phyloP scores from a whole-genome alignment of 2,797 vertebrate genomes.

The Fratercula arctica region DNA sequence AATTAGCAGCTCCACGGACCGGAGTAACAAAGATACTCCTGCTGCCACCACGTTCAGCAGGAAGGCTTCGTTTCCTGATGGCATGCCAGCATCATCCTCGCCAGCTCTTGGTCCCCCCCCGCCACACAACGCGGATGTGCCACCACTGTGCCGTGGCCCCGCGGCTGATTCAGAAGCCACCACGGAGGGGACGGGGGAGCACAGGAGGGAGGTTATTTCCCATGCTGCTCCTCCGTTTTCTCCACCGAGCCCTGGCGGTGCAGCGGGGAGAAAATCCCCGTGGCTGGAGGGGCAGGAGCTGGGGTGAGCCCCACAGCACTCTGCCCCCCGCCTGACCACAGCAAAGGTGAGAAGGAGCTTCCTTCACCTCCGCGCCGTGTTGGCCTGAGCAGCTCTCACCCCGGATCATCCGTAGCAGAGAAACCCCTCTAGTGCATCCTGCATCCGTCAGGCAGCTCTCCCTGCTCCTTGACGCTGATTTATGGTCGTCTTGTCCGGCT shows the following conservation, averaged over 20 bases:
- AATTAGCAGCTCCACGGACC: not conserved
- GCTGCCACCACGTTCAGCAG: not conserved
- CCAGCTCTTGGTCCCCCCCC: not conserved
- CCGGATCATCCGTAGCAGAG: not conserved
- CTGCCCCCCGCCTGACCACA: not conserved
- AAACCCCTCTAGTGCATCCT: not conserved
- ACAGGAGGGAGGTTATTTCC: not conserved
- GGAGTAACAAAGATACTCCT: not conserved
- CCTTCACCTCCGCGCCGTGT: not conserved
- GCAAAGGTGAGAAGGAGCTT: not conserved
- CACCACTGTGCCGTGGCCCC: rapidly evolving
- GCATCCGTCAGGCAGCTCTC: not conserved
- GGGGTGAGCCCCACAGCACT: not conserved
- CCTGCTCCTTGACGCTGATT: not conserved
- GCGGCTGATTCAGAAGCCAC: not conserved
- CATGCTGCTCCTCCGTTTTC: not conserved
- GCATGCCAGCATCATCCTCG: not conserved
- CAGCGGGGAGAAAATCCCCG: rapidly evolving
- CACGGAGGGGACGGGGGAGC: not conserved
- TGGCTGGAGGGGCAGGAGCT: not conserved
- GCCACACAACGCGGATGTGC: rapidly evolving
- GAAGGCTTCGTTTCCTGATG: rapidly evolving
- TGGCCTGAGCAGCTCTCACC: not conserved
- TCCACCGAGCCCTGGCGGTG: rapidly evolving
- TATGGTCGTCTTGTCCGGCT: slow-evolving; percentile 12